Percentiles rank a stretch among this genome's conserved stretches.
Evolutionary conservation across 2,888 invertebrate species (phyloP).

Genomic region (Anoplius nigerrimus): DNA sequence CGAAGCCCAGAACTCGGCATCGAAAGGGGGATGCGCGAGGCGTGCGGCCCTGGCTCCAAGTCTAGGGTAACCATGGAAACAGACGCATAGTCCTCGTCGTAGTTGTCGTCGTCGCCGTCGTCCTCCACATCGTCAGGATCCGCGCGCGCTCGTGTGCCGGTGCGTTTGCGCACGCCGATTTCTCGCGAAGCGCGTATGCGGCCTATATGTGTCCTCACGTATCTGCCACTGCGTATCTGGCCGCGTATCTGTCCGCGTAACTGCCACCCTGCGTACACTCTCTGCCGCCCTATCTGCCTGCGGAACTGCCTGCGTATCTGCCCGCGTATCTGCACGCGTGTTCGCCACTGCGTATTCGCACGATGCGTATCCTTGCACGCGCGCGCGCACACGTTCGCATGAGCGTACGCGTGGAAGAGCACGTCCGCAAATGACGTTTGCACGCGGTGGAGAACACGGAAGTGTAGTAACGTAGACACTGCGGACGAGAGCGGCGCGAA

Average conservation of each 20-base stretch:
- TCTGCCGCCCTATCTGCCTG: too few species aligned
- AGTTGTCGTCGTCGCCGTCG: slow-evolving; percentile 33
- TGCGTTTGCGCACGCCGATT: slow-evolving; percentile 6
- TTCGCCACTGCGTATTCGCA: slow-evolving; percentile 8
- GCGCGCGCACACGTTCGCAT: slow-evolving; percentile 5
- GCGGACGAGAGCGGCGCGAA: too few species aligned
- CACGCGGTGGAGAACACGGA: slow-evolving; percentile 43
- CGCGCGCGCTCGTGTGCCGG: slow-evolving; percentile 6
- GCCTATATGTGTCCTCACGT: slow-evolving; percentile 4
- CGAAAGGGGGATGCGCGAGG: slow-evolving; percentile 56
- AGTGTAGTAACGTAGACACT: slow-evolving; percentile 27
- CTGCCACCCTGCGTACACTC: too few species aligned
- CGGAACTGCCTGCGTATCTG: too few species aligned
- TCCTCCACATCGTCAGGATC: too few species aligned
- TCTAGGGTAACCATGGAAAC: slow-evolving; percentile 64
- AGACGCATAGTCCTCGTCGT: slow-evolving; percentile 60
- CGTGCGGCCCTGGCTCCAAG: slow-evolving; percentile 52
- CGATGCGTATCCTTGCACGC: not conserved
- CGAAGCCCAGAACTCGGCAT: slow-evolving; percentile 46
- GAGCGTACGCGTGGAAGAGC: slow-evolving; percentile 37
- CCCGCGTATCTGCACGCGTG: not conserved
- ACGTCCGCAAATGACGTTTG: slow-evolving; percentile 55
- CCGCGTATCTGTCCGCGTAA: too few species aligned
- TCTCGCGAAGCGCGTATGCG: slow-evolving; percentile 19
- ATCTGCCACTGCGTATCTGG: too few species aligned